Evolutionary conservation across 2,113 vertebrate species (phyloP), one percentile per base, ranked within the genome.

Genomic region (Calyptommatus sinebrachiatus): DNA sequence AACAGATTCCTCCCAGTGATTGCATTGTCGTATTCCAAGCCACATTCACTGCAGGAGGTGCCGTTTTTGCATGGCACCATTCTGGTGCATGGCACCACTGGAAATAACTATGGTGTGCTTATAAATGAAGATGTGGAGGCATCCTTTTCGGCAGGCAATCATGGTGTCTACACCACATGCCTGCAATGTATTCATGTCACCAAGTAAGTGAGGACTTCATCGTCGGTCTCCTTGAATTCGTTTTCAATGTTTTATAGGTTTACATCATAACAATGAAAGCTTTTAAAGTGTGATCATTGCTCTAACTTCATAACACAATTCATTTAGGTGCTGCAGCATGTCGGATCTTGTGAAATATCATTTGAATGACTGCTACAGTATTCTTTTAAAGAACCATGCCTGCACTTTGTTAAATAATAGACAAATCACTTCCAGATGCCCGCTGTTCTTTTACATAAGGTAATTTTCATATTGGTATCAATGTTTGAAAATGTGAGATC

Each of bases 301-400:
- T 82, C 16, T 74, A 81, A 85, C 70, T 86, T 79, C 48, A 67
- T 75, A 84, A 91, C 81, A 63, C 21, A 81, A 84, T 79, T 84
- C 11, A 60, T 1, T 84, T 28, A 86, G 76, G 16, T 87, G 50
- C 60, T 67, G 41, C 68, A 48, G 9, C 21, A 45, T 20, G 24
- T 75, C 21, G 28, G 2, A 0, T 83, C 73, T 81, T 79, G 78
- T 68, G 3, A 0, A 89, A 82, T 85, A 45, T 41, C 3, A 8
- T 84, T 85, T 83, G 63, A 85, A 75, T 41, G 62, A 41, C 65
- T 57, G 29, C 68, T 82, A 4, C 31, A 16, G 5, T 41, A 41
- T 41, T 82, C 81, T 57, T 71, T 79, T 57, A 82, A 87, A 63
- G 46, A 88, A 82, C 85, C 53, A 26, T 0, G 1, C 73, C 81